Evolutionary conservation across 2,888 invertebrate species (phyloP), one percentile per base, ranked within the genome.

Genomic region (Deroplatys truncata): DNA sequence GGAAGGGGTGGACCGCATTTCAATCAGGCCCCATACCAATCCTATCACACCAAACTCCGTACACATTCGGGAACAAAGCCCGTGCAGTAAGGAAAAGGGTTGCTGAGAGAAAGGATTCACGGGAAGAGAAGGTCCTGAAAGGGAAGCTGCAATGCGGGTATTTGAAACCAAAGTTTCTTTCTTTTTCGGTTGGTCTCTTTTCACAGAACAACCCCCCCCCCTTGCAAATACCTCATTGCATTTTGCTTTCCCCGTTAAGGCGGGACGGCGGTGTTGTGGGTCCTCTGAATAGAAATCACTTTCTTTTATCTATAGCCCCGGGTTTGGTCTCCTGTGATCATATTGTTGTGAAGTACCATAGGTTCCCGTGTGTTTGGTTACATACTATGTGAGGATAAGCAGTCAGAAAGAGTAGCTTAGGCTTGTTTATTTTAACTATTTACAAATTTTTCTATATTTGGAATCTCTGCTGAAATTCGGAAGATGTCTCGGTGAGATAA

Each of bases 261-360:
- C 86, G 31, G 72, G 56, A 31, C 72, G 86, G 82, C 86, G 82
- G 72, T 86, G 72, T 86, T 86, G 72, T 82, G 86, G 86, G 72
- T 86, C 56, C 29, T 35, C 89, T 89, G 89, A 84, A 89, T 89
- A 89, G 85, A 85, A 89, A 89, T 89, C 84, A 85, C 85, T 85
- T 85, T 82, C 85, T 85, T 89, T 89, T 72, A 85, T 89, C 89
- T 89, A 25, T 85, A 72, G 82, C 43, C 49, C 28, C 43, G 29
- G 88, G 84, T 88, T 88, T 89, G 84, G 13, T 43, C 56, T 72
- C 20, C 56, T 72, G 25, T 72, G 20, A 20, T 72, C 56, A 25
- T 72, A 72, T 72, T 72, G 20, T 72, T 72, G 20, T 20, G 25
- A 72, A 72, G 56, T 4, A 72, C 56, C 56, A 56, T 5, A 25